These are phyloP conservation scores for Corythornis cristatus DNA, from an alignment of 2,113 vertebrate genomes.

Conservation along the genomic window DNA sequence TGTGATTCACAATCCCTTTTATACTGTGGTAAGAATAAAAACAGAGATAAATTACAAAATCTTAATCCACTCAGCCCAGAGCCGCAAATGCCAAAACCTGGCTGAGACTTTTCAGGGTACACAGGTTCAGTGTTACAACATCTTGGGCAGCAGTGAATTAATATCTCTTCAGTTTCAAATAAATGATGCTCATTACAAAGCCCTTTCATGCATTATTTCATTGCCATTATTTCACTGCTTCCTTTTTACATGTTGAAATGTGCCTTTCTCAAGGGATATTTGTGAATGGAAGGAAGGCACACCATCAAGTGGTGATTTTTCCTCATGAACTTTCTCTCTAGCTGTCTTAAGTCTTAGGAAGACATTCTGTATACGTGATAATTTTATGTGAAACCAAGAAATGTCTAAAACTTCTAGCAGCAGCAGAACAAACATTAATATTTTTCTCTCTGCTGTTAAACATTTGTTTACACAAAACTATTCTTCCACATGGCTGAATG, in stretches of 20 bases:
- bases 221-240: not conserved
- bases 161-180: not conserved
- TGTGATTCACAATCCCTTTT: not conserved
- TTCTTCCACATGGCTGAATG: not conserved
- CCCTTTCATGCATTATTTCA: not conserved
- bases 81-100: not conserved
- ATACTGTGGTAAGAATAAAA: not conserved
- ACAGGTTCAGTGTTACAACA: not conserved
- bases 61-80: not conserved
- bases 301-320: not conserved
- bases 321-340: not conserved
- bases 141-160: not conserved
- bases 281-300: not conserved
- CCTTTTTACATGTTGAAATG: not conserved
- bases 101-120: not conserved
- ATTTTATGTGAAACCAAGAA: not conserved
- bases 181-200: not conserved
- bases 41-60: not conserved
- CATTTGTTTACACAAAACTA: not conserved
- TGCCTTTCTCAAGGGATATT: not conserved
- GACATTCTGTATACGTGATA: rapidly evolving
- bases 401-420: not conserved
- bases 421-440: not conserved
- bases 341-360: not conserved
- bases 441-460: not conserved